Percentiles rank a stretch among this genome's conserved stretches.
Conservation (phyloP, 1,140 invertebrate genomes). For the Nomia melanderi region DNA sequence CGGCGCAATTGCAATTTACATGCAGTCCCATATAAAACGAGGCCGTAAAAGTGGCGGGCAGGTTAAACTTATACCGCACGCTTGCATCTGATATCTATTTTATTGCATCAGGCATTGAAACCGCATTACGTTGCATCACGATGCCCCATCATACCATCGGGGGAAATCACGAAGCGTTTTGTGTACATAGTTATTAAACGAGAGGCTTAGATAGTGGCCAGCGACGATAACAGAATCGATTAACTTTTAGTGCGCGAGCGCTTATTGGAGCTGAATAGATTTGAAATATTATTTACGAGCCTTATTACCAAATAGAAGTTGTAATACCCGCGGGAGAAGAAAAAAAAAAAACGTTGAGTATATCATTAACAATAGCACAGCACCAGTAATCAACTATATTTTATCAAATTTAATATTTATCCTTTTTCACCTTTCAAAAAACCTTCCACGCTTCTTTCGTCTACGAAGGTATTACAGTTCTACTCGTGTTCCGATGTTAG, state of each 20-base stretch:
- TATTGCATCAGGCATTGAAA: slow-evolving; percentile 2
- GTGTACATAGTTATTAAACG: slow-evolving; percentile 4
- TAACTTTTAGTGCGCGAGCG: background rate
- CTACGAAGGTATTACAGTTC: too few species aligned
- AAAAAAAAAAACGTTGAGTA: background rate
- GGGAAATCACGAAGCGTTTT: background rate
- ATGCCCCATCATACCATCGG: background rate
- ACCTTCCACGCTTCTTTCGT: too few species aligned
- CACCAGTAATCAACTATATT: too few species aligned
- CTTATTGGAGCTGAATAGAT: background rate
- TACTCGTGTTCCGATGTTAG: too few species aligned
- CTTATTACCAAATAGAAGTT: too few species aligned
- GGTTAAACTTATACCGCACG: background rate
- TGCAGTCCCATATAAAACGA: background rate
- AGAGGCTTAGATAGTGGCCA: background rate
- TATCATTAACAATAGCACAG: too few species aligned
- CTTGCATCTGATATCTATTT: background rate
- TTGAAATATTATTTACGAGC: too few species aligned
- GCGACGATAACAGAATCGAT: background rate
- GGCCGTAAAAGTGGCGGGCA: background rate
- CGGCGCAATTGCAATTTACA: background rate
- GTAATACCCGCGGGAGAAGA: too few species aligned
- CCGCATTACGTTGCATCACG: background rate
- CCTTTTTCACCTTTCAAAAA: too few species aligned
- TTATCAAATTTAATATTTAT: too few species aligned